Evolutionary conservation across 2,888 invertebrate genomes (phyloP), one percentile per base, ranked within the genome.

Genomic region (Andrena dorsata): DNA sequence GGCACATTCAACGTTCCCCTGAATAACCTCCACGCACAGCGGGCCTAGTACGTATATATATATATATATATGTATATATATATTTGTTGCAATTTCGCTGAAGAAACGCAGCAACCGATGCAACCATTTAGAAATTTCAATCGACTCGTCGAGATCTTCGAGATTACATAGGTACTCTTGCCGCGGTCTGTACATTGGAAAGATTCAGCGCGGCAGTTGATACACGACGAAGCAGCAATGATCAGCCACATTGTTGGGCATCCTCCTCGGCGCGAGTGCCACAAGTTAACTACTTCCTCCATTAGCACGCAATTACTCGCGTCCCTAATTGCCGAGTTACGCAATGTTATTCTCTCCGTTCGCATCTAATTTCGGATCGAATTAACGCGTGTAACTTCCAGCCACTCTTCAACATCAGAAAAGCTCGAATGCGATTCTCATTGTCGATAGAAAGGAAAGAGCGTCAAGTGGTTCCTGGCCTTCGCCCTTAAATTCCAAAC

Each of bases 1-100:
- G 16, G n/a, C 20, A 61, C 53, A 81, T 81, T 86, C 79, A 76
- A 13, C 35, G 51, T 20, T 58, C 13, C 26, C 60, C 30, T 60
- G 71, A 81, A 72, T 83, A 73, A 76, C 30, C 16, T 49, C 64
- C 20, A 3, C 35, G 47, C n/a, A 71, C 70, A 58, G 51, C 51
- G 7, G 49, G 41, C 10, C 6, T 6, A 10, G 23, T 23, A 16
- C 0, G 28, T 16, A 2, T 32, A 32, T 32, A 8, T 8, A 8
- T 32, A 1, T 32, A 7, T 8, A 7, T 32, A 8, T 32, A 28
- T 32, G 8, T 20, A 47, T 26, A 47, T 10, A 26, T 53, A 66
- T 51, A 7, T 69, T 61, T 68, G 63, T 75, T 78, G 63, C 63
- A 20, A 2, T 61, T 76, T 32, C 16, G 4, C 10, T 26, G 23